phyloP scores from a whole-genome alignment of 2,888 invertebrate genomes.

The Rotaria sp. region DNA sequence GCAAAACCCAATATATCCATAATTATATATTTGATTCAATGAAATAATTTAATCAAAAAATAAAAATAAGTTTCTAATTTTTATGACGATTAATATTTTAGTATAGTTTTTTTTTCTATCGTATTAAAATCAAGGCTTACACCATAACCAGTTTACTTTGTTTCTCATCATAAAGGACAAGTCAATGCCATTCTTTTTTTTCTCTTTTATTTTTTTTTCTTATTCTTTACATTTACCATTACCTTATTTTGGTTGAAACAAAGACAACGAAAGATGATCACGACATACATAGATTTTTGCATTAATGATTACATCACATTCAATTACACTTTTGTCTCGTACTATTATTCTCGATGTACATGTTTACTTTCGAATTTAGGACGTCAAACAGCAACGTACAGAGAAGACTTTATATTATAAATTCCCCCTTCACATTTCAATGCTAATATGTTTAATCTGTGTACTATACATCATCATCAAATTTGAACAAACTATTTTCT shows the following conservation, averaged over 20 bases:
- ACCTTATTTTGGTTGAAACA: background rate
- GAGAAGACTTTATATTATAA: background rate
- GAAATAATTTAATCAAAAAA: background rate
- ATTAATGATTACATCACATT: background rate
- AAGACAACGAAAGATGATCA: background rate
- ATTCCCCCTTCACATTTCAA: background rate
- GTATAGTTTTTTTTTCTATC: too few species aligned
- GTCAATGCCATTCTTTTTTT: background rate
- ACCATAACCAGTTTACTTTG: background rate
- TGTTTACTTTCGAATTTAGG: background rate
- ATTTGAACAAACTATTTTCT: too few species aligned
- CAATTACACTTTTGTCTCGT: background rate
- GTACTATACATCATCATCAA: too few species aligned
- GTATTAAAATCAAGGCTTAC: background rate
- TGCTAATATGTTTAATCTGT: too few species aligned
- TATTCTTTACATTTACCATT: background rate
- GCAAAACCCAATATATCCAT: constrained; percentile 23
- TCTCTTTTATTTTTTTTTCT: background rate
- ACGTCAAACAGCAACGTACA: background rate
- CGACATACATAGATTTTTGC: background rate
- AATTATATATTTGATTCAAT: background rate
- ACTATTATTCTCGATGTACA: background rate
- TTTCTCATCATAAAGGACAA: background rate
- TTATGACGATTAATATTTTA: too few species aligned
- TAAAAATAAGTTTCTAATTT: too few species aligned